These are phyloP conservation scores for Mizuhopecten yessoensis DNA, from an alignment of 1,140 invertebrate species.

Conservation along the genomic window DNA sequence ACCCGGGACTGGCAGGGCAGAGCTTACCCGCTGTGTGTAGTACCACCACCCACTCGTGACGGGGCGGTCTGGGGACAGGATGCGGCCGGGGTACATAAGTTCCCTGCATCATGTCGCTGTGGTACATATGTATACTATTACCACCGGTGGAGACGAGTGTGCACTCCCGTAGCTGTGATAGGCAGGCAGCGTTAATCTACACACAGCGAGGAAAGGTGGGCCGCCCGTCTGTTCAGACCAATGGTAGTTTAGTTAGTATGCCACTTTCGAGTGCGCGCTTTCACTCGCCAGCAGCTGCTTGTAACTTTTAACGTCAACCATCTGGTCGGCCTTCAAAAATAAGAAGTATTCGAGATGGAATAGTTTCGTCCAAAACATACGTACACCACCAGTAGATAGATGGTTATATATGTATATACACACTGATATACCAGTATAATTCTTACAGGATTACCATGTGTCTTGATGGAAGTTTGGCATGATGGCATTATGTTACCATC, in stretches of 20 bases:
- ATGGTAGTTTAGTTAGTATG: slow-evolving; percentile 33
- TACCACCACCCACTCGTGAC: not conserved
- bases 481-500: not conserved
- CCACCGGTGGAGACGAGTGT: slow-evolving; percentile 19
- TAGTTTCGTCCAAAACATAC: slow-evolving; percentile 38
- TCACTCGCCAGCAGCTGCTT: slow-evolving; percentile 36
- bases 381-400: not conserved
- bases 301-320: slow-evolving; percentile 37
- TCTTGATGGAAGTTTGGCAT: not conserved
- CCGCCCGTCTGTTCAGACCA: slow-evolving; percentile 29
- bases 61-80: not conserved
- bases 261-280: slow-evolving; percentile 30
- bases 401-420: slow-evolving; percentile 3
- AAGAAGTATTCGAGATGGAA: slow-evolving; percentile 9
- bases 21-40: not conserved
- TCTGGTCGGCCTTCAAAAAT: slow-evolving; percentile 37
- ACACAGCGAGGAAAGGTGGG: slow-evolving; percentile 30
- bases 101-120: not conserved
- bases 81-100: not conserved
- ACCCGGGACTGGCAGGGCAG: not conserved
- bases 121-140: slow-evolving; percentile 21
- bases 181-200: not conserved
- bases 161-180: slow-evolving; percentile 37
- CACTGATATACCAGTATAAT: not conserved
- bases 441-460: not conserved